Conservation (phyloP, 2,113 vertebrate genomes). For the Pelvicachromis taeniatus region DNA sequence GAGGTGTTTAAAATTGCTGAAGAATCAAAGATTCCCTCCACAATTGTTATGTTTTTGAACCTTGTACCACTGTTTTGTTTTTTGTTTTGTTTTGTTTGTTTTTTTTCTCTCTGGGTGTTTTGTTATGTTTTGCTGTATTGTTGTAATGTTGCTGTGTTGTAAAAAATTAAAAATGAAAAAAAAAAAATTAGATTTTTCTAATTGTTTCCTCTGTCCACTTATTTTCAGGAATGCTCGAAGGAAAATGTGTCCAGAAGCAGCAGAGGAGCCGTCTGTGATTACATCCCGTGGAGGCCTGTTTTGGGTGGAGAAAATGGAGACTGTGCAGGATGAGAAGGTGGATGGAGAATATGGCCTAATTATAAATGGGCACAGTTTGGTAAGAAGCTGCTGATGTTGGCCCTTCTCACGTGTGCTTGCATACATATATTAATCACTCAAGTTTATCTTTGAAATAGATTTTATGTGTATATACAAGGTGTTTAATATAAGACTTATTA, state of each 20-base stretch:
- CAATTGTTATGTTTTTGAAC: too few species aligned
- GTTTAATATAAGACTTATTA: background rate
- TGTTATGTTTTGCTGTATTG: too few species aligned
- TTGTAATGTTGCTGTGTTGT: too few species aligned
- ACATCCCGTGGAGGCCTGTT: constrained; percentile 57
- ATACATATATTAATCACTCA: background rate
- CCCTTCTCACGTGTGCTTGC: background rate
- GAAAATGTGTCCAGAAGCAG: constrained; percentile 78
- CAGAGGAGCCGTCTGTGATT: constrained; percentile 55
- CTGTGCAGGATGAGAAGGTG: constrained; percentile 79
- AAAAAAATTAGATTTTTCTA: too few species aligned
- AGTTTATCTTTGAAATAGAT: background rate
- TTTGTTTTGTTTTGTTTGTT: too few species aligned
- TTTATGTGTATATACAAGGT: background rate
- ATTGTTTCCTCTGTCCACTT: background rate
- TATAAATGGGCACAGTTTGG: constrained; percentile 91
- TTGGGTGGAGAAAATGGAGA: constrained; percentile 55
- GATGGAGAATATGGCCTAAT: constrained; percentile 83
- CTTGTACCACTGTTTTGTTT: too few species aligned
- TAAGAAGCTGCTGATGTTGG: constrained; percentile 50
- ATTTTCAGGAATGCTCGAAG: constrained; percentile 75
- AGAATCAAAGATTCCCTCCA: too few species aligned
- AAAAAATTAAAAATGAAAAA: too few species aligned
- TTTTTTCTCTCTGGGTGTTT: too few species aligned
- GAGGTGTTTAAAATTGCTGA: too few species aligned